phyloP scores from a whole-genome alignment of 2,888 invertebrate species.

The Oithona nana region DNA sequence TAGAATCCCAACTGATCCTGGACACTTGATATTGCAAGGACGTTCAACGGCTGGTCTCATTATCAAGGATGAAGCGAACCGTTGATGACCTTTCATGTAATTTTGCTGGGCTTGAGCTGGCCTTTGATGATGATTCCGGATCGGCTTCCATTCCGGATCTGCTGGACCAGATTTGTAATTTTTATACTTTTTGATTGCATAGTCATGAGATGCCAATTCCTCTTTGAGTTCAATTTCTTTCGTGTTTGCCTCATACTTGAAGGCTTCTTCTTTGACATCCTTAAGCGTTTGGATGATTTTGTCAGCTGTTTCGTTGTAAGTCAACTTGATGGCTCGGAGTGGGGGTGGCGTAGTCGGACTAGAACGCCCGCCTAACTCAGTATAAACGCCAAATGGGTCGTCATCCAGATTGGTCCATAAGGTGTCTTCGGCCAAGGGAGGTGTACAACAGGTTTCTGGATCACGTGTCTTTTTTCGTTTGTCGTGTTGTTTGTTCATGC shows the following conservation, averaged over 20 bases:
- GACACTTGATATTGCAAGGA: background rate
- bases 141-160: background rate
- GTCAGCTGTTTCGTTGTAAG: background rate
- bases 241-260: background rate
- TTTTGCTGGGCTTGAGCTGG: background rate
- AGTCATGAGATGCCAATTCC: slow-evolving; percentile 14
- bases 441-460: slow-evolving; percentile 8
- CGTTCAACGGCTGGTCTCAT: background rate
- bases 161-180: background rate
- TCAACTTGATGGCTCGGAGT: slow-evolving; percentile 6
- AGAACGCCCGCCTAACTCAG: slow-evolving; percentile 6
- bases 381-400: slow-evolving; percentile 11
- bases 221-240: slow-evolving; percentile 8
- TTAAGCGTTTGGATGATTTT: background rate
- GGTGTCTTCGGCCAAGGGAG: slow-evolving; percentile 5
- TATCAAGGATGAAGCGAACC: background rate
- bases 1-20: background rate
- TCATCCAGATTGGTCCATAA: slow-evolving; percentile 10
- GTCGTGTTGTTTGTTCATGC: slow-evolving; percentile 3
- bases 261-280: background rate
- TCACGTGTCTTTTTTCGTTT: background rate
- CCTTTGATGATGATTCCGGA: background rate
- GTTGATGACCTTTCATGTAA: background rate
- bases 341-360: slow-evolving; percentile 14
- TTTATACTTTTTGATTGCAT: slow-evolving; percentile 14